A percentile compares a stretch with the other conserved stretches of the same genome.
Evolutionary conservation across 2,797 vertebrate genomes (phyloP).

Genomic region (Melanotaenia nigrans): DNA sequence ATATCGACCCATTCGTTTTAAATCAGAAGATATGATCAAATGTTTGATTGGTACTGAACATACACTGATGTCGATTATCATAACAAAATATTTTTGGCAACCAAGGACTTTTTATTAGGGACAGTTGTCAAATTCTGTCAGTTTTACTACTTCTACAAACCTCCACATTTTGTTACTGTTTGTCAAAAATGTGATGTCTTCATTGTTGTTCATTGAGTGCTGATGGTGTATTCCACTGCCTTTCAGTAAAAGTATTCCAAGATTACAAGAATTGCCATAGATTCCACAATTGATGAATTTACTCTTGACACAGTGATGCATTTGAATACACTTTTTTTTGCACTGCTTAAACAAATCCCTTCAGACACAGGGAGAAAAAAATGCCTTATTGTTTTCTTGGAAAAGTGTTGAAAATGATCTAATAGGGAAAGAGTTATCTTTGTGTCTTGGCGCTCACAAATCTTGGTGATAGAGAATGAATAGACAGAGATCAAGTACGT

Average conservation of each 20-base stretch:
- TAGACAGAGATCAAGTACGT: not conserved
- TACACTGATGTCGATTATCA: not conserved
- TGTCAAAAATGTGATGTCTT: not conserved
- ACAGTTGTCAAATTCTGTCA: too few species aligned
- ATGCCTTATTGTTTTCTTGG: not conserved
- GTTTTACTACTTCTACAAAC: not conserved
- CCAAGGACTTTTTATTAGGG: too few species aligned
- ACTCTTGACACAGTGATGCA: not conserved
- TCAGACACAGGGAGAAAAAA: not conserved
- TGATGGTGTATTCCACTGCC: not conserved
- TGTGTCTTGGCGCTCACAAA: not conserved
- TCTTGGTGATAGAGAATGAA: not conserved
- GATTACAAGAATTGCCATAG: not conserved
- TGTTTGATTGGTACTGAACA: not conserved
- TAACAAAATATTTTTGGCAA: not conserved
- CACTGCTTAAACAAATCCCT: too few species aligned
- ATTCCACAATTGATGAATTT: not conserved
- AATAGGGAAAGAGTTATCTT: not conserved
- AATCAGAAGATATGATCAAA: not conserved
- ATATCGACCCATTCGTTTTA: not conserved
- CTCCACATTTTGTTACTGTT: not conserved
- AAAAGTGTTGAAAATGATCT: not conserved
- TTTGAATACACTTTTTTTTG: too few species aligned
- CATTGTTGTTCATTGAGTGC: not conserved
- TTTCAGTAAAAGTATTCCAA: not conserved